Base-by-base conservation (phyloP, 1,140 invertebrate genomes). In the Zaprionus camerounensis region DNA sequence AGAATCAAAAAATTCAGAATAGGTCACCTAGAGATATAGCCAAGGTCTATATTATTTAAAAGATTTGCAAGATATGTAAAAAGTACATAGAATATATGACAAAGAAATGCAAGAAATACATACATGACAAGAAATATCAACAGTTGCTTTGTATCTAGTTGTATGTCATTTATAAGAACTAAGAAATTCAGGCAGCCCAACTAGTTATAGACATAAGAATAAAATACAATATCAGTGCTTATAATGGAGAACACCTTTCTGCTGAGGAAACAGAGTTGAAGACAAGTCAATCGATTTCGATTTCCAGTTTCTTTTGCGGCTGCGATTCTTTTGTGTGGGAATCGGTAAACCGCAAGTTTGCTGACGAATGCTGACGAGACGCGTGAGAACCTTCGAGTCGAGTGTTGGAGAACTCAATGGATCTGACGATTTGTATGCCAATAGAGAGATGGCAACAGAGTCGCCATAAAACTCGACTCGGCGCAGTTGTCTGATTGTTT, bases 341-440 rank as follows among this genome's bases (percentile, higher is more conserved):
- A 63, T 46, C 13, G 31, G 12, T 34, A 63, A 34, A 12, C 64
- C 51, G 64, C 46, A 44, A 76, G 9, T 17, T 17, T 7, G 1
- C 13, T 61, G 1, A 38, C 9, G 24, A 38, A 62, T 17, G 28
- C 22, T 17, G 9, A 53, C 13, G 55, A 53, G 36, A 31, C 24
- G 46, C 70, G 70, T 81, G 81, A 61, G 75, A 79, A 72, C 61
- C 51, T 53, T 56, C 61, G n/a, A 46, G 34, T 55, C 17, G 15
- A 44, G 26, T 53, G 31, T 44, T 66, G 51, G 5, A 17, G 34
- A 7, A 20, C 36, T 59, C 15, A 17, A 17, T 31, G n/a, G 22
- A 44, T 44, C 11, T 49, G 24, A 22, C 55, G 26, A 59, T 69
- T 74, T 53, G 57, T 46, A 26, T 61, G 67, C 49, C 26, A 76